phyloP scores from a whole-genome alignment of 2,797 vertebrate species.

The Sebastes diaconus region DNA sequence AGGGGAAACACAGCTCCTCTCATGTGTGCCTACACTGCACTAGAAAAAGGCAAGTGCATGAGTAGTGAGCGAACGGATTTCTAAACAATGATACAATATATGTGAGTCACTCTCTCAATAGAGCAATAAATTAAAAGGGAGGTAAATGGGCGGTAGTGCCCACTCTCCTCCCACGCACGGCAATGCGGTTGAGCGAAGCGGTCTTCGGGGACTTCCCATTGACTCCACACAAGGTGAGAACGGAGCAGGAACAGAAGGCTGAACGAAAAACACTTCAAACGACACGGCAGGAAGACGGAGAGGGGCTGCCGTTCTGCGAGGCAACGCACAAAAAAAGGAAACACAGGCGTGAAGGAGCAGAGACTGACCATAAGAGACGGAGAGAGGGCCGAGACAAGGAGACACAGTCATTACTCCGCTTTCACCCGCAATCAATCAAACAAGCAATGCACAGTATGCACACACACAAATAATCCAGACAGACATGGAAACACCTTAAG shows the following conservation, averaged over 20 bases:
- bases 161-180: conserved; percentile 68
- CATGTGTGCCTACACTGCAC: background rate
- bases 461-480: conserved; percentile 33
- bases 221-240: conserved; percentile 76
- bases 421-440: conserved; percentile 59
- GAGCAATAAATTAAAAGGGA: conserved; percentile 65
- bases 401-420: conserved; percentile 49
- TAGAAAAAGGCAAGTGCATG: conserved; percentile 3
- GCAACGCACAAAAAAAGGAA: conserved; percentile 14
- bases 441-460: conserved; percentile 14
- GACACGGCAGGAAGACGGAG: conserved; percentile 40
- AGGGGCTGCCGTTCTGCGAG: conserved; percentile 28
- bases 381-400: conserved; percentile 20
- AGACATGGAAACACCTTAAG: conserved; percentile 58
- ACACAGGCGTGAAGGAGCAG: background rate
- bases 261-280: conserved; percentile 58
- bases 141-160: conserved; percentile 57
- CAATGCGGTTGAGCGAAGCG: conserved; percentile 67
- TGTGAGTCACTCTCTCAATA: conserved; percentile 51
- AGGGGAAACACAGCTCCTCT: conserved; percentile 5
- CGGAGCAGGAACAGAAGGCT: conserved; percentile 63
- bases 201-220: conserved; percentile 76
- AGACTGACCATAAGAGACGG: conserved; percentile 32
- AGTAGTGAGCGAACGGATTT: conserved; percentile 1
- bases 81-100: conserved; percentile 47